Evolutionary conservation across 2,888 invertebrate species (phyloP).

Genomic region (Crocallis elinguaria): DNA sequence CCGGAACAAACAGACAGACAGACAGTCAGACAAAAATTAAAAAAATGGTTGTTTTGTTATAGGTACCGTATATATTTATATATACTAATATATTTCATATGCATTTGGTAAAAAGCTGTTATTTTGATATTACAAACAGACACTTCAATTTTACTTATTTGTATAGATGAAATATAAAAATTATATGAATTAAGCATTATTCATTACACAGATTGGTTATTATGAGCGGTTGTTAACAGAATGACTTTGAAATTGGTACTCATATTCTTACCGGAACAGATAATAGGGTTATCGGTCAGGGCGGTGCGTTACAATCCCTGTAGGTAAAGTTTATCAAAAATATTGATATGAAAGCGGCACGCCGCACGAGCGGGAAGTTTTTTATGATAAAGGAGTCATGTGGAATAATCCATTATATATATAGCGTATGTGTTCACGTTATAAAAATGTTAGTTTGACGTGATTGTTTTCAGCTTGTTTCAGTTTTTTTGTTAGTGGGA

Average conservation of each 20-base stretch:
- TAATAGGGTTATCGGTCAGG: constrained; percentile 5
- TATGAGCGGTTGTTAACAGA: neutral
- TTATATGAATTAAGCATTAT: neutral
- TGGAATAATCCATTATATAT: too few relatives aligned
- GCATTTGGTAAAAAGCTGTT: too few relatives aligned
- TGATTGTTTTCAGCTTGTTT: too few relatives aligned
- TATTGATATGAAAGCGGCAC: constrained; percentile 12
- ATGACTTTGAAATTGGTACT: constrained; percentile 1
- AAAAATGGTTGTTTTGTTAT: too few relatives aligned
- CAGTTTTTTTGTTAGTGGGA: too few relatives aligned
- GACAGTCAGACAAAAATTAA: too few relatives aligned
- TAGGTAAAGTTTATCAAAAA: constrained; percentile 10
- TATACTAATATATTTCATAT: too few relatives aligned
- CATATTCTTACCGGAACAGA: constrained; percentile 14
- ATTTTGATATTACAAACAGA: too few relatives aligned
- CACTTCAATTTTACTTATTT: too few relatives aligned
- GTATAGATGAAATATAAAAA: neutral
- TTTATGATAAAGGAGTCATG: neutral
- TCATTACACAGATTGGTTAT: neutral
- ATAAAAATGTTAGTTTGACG: too few relatives aligned
- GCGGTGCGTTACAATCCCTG: neutral
- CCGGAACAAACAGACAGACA: too few relatives aligned
- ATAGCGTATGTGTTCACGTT: neutral
- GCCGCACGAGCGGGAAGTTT: constrained; percentile 6
- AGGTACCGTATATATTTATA: too few relatives aligned